Evolutionary conservation across 2,113 vertebrate species (phyloP).

Genomic region (Scomber japonicus): DNA sequence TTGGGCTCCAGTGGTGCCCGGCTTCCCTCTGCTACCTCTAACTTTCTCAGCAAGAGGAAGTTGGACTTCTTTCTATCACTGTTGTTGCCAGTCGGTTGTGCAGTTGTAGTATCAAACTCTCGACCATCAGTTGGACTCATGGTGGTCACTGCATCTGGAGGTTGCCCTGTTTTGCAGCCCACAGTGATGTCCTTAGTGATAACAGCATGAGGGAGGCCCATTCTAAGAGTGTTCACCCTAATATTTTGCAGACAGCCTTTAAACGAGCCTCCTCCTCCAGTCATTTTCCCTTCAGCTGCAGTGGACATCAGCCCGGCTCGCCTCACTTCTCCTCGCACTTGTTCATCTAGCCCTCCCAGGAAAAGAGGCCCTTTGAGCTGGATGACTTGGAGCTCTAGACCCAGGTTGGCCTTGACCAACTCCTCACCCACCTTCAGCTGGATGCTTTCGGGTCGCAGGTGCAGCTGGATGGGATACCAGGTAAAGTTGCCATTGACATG

Average conservation of each 20-base stretch:
- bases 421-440: conserved; percentile 86
- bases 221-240: conserved; percentile 83
- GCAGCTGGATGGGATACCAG: conserved; percentile 88
- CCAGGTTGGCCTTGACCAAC: conserved; percentile 76
- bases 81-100: conserved; percentile 24
- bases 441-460: conserved; percentile 79
- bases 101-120: conserved; percentile 33
- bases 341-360: conserved; percentile 86
- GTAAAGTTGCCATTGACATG: conserved; percentile 77
- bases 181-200: conserved; percentile 89
- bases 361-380: conserved; percentile 85
- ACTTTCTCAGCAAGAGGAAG: conserved; percentile 84
- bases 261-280: conserved; percentile 86
- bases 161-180: conserved; percentile 82
- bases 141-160: conserved; percentile 14
- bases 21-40: conserved; percentile 88
- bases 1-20: conserved; percentile 85
- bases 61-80: conserved; percentile 53
- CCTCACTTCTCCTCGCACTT: conserved; percentile 68
- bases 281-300: conserved; percentile 59
- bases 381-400: conserved; percentile 68
- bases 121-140: background rate
- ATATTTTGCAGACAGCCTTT: conserved; percentile 90
- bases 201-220: conserved; percentile 84
- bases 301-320: conserved; percentile 79